Percentiles rank a stretch among this genome's conserved stretches.
Conservation (phyloP, 2,888 invertebrate genomes). For the Entomobrya proxima region DNA sequence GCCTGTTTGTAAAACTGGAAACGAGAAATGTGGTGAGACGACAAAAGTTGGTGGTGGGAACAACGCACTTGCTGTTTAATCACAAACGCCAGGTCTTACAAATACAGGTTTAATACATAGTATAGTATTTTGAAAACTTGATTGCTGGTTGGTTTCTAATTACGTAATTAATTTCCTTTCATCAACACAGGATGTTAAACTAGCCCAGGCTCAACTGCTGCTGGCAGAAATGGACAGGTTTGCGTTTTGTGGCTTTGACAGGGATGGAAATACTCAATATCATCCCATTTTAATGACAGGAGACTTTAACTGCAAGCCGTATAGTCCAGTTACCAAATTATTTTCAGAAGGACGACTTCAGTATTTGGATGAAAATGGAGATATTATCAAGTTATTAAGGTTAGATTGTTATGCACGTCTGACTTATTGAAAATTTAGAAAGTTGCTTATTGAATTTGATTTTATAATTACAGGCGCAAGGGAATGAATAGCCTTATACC, state of each 20-base stretch:
- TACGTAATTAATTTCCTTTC: too few relatives aligned
- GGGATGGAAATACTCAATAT: constrained; percentile 79
- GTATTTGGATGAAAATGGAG: constrained; percentile 59
- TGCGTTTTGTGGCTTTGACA: constrained; percentile 79
- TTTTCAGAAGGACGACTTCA: constrained; percentile 81
- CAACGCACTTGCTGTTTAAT: constrained; percentile 96
- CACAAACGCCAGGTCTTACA: constrained; percentile 84
- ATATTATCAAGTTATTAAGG: constrained; percentile 26
- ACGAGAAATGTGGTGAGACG: constrained; percentile 78
- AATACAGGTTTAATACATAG: too few relatives aligned
- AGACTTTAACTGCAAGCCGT: constrained; percentile 92
- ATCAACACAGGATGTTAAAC: constrained; percentile 84
- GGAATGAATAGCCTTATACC: constrained; percentile 76
- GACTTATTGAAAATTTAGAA: background rate
- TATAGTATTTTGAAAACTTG: too few relatives aligned
- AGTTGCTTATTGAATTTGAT: background rate
- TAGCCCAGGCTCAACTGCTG: constrained; percentile 91
- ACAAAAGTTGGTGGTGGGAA: constrained; percentile 86
- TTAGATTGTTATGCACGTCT: constrained; percentile 77
- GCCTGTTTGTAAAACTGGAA: constrained; percentile 85
- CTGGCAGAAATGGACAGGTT: constrained; percentile 90
- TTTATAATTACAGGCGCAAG: constrained; percentile 18
- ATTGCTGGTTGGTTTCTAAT: too few relatives aligned
- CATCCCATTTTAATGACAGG: constrained; percentile 92
- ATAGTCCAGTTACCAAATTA: constrained; percentile 84